Evolutionary conservation across 2,888 invertebrate genomes (phyloP).

Genomic region (Leptothorax acervorum): DNA sequence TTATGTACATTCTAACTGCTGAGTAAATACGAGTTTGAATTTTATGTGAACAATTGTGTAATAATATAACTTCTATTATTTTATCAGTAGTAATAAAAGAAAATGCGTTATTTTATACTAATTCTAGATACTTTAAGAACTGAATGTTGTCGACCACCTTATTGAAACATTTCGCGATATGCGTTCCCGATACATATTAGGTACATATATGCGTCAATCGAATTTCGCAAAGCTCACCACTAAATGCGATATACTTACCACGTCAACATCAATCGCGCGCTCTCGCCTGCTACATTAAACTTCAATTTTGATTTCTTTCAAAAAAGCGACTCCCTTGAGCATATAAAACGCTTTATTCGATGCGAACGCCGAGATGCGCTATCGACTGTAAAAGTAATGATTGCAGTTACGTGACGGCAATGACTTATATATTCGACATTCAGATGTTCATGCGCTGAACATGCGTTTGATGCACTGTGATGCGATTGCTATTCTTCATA

Average conservation of each 20-base stretch:
- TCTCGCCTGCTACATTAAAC: constrained; percentile 11
- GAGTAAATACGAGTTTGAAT: background rate
- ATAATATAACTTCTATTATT: background rate
- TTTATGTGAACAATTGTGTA: background rate
- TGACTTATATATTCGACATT: background rate
- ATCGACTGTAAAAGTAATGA: constrained; percentile 61
- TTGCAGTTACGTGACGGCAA: background rate
- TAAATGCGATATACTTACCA: constrained; percentile 22
- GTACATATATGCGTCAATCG: background rate
- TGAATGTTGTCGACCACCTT: background rate
- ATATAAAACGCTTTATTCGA: constrained; percentile 10
- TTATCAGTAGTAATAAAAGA: background rate
- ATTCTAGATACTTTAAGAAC: background rate
- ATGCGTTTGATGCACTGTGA: background rate
- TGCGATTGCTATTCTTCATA: background rate
- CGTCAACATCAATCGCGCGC: constrained; percentile 27
- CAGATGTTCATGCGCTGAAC: background rate
- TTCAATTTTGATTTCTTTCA: constrained; percentile 40
- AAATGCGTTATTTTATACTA: background rate
- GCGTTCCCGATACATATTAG: background rate
- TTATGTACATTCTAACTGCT: background rate
- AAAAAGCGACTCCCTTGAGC: background rate
- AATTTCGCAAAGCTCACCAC: constrained; percentile 12
- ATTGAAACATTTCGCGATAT: background rate
- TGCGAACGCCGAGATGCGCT: background rate